Conservation (phyloP, 2,888 invertebrate species). For the Campoplex nolae region DNA sequence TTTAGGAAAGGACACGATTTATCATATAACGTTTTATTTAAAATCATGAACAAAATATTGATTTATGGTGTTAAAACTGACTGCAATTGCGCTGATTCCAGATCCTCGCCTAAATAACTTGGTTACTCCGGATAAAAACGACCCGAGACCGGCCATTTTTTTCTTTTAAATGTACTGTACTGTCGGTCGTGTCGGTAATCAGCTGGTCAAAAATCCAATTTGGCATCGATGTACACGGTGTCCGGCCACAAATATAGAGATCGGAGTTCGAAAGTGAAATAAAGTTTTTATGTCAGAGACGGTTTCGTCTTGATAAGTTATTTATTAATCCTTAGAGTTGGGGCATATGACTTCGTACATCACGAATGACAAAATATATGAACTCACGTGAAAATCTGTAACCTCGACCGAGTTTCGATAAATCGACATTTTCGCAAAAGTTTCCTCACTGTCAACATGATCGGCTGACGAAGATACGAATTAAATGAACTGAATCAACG, state of each 20-base stretch:
- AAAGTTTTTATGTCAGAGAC: background rate
- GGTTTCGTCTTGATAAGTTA: background rate
- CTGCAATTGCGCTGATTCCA: conserved; percentile 21
- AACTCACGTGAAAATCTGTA: background rate
- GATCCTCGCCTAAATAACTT: conserved; percentile 48
- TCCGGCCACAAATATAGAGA: no score
- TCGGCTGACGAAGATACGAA: background rate
- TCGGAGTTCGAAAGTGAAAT: background rate
- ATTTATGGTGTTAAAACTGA: conserved; percentile 9
- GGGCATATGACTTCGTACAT: no score
- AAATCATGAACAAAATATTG: background rate
- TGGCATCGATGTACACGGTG: background rate
- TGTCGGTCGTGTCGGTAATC: conserved; percentile 17
- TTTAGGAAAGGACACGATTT: background rate
- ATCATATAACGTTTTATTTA: background rate
- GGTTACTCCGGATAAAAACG: conserved; percentile 48
- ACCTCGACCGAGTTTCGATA: background rate
- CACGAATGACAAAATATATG: no score
- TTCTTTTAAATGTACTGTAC: background rate
- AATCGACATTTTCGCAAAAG: background rate
- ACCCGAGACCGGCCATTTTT: conserved; percentile 60
- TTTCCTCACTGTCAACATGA: background rate
- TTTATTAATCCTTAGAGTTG: no score
- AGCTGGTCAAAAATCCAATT: conserved; percentile 36
- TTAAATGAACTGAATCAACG: background rate